Percentiles rank a stretch among this genome's conserved stretches.
These are phyloP conservation scores for Heliconius hortense DNA, from an alignment of 2,888 invertebrate species.

Conservation along the genomic window DNA sequence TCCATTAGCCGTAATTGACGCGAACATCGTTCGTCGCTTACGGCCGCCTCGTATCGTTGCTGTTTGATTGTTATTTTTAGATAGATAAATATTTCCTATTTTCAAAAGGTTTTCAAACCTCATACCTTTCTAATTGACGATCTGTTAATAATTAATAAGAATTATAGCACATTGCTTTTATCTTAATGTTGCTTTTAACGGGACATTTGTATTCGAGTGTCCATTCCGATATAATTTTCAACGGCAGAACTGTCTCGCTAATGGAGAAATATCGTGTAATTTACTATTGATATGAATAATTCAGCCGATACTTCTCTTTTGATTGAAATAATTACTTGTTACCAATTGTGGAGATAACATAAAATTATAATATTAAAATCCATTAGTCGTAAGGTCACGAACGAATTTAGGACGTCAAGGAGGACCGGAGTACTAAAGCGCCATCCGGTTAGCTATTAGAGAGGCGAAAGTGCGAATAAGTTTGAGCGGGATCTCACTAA, in stretches of 20 bases:
- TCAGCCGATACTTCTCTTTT: constrained; percentile 50
- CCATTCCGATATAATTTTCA: constrained; percentile 72
- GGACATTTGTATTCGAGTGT: constrained; percentile 72
- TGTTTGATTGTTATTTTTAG: constrained; percentile 76
- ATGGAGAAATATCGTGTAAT: constrained; percentile 74
- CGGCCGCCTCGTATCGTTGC: constrained; percentile 66
- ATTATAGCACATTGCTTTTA: constrained; percentile 77
- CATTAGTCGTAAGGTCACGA: constrained; percentile 28
- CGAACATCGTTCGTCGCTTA: constrained; percentile 81
- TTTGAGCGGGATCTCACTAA: constrained; percentile 54
- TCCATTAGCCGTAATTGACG: constrained; percentile 81
- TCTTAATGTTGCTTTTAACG: constrained; percentile 77
- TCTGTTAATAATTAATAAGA: constrained; percentile 78
- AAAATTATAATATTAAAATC: constrained; percentile 35
- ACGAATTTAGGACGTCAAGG: background rate
- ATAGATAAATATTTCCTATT: constrained; percentile 78
- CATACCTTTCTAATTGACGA: constrained; percentile 76
- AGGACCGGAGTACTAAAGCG: background rate
- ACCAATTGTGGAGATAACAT: constrained; percentile 53
- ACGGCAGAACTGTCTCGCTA: constrained; percentile 65
- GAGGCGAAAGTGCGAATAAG: constrained; percentile 37
- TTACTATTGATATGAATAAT: constrained; percentile 71
- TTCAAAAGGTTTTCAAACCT: constrained; percentile 66
- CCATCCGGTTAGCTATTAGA: constrained; percentile 7
- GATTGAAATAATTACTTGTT: constrained; percentile 51